phyloP scores from a whole-genome alignment of 2,888 invertebrate genomes.

The Calameuta pallipes region DNA sequence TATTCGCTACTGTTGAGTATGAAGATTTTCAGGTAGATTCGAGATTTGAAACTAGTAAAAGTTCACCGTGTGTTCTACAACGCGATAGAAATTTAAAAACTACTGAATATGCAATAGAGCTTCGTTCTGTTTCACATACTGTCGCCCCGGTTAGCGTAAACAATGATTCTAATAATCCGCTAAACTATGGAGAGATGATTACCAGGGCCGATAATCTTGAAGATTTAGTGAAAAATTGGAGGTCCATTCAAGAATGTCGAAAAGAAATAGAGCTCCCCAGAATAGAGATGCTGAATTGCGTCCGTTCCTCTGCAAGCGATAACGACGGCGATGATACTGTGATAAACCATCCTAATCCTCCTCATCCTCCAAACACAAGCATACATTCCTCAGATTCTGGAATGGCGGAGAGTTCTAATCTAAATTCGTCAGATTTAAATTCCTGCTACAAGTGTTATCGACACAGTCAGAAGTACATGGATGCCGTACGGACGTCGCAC shows the following conservation, averaged over 20 bases:
- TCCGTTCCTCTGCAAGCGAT: background rate
- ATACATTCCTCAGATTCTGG: constrained; percentile 80
- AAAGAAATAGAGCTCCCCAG: constrained; percentile 14
- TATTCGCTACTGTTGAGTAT: background rate
- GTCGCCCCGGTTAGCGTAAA: background rate
- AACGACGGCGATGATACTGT: constrained; percentile 10
- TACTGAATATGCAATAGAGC: background rate
- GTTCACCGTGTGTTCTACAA: constrained; percentile 35
- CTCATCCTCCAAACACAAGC: constrained; percentile 40
- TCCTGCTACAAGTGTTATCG: constrained; percentile 50
- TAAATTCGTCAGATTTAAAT: constrained; percentile 53
- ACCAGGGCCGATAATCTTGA: background rate
- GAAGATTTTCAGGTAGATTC: background rate
- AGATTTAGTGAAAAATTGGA: constrained; percentile 32
- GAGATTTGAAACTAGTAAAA: constrained; percentile 41
- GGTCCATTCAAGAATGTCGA: constrained; percentile 28
- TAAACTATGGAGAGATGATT: background rate
- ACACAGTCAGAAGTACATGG: constrained; percentile 33
- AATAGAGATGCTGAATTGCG: background rate
- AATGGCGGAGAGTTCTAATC: constrained; percentile 82
- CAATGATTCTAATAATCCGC: background rate
- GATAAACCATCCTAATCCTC: constrained; percentile 24
- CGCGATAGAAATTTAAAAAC: no score
- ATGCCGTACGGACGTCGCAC: constrained; percentile 37
- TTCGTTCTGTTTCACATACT: background rate